phyloP scores from a whole-genome alignment of 2,888 invertebrate genomes.

The Crocallis elinguaria region DNA sequence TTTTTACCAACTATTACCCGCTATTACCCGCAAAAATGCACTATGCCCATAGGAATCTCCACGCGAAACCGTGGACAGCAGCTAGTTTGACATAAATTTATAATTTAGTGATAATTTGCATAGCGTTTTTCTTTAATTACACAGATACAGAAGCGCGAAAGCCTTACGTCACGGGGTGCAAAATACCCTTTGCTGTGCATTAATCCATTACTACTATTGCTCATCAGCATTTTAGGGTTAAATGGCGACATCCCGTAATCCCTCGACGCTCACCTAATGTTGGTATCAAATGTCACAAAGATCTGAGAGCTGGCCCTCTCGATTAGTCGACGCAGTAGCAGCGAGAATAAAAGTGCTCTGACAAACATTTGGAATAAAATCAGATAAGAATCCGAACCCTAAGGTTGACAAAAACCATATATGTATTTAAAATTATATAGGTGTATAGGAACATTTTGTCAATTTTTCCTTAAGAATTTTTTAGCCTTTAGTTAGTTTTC shows the following conservation, averaged over 20 bases:
- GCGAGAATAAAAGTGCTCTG: constrained; percentile 30
- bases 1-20: too few species aligned
- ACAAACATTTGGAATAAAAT: too few species aligned
- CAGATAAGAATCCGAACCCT: too few species aligned
- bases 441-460: too few species aligned
- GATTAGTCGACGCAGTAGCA: constrained; percentile 57
- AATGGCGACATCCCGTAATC: constrained; percentile 67
- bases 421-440: too few species aligned
- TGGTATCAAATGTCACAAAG: constrained; percentile 77
- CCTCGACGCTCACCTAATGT: constrained; percentile 55
- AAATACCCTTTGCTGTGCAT: constrained; percentile 36
- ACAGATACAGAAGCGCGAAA: background rate
- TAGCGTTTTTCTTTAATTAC: background rate
- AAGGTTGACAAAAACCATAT: too few species aligned
- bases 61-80: too few species aligned
- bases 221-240: constrained; percentile 75
- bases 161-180: background rate
- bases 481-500: too few species aligned
- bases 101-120: background rate
- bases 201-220: constrained; percentile 76
- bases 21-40: too few species aligned
- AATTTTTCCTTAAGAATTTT: too few species aligned
- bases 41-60: too few species aligned
- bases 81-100: background rate
- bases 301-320: constrained; percentile 59